Base-by-base conservation (phyloP, 2,113 vertebrate species). In the Leuciscus idus region DNA sequence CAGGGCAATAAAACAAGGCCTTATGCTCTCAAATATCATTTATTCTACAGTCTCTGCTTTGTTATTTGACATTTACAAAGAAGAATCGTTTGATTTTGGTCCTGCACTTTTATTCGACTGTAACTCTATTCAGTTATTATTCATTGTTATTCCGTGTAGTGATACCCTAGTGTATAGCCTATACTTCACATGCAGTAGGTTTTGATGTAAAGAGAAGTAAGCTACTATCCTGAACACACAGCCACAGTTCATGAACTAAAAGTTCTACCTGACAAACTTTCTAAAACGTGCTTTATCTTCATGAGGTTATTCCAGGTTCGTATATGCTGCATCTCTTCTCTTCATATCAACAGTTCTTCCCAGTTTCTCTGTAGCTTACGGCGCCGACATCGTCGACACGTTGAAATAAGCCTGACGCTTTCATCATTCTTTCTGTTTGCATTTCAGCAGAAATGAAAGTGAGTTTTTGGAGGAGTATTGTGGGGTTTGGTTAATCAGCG, bases 401-500 rank as follows among this genome's bases (percentile, higher is more conserved):
- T 70, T 52, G 36, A 76, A 87, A 81, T 68, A 82, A 75, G 64
- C 64, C 75, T 89, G 80, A 78, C 12, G 77, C 85, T 88, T 89
- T 88, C 87, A 87, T 86, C 84, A 81, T 85, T 82, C 77, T 81
- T 80, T 81, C 73, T 61, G 30, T 30, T 75, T 46, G 79, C 59
- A 73, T 78, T 48, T 72, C 70, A n/a, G 50, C 78, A 68, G 75
- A 72, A 87, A 84, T 87, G 61, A 86, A 85, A 89, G 85, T 62
- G 26, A 55, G 61, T 83, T 74, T 66, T 48, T 68, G 30, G 59
- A 86, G 80, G 43, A 76, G 61, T 83, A 78, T 86, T 82, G 74
- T 75, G 84, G 61, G 84, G 43, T 88, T 90, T 80, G 83, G 87
- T 81, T 85, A 77, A 81, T 86, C 88, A 88, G 68, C 48, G 61